Conservation (phyloP, 2,797 vertebrate species). For the Ctenosaura bakeri region DNA sequence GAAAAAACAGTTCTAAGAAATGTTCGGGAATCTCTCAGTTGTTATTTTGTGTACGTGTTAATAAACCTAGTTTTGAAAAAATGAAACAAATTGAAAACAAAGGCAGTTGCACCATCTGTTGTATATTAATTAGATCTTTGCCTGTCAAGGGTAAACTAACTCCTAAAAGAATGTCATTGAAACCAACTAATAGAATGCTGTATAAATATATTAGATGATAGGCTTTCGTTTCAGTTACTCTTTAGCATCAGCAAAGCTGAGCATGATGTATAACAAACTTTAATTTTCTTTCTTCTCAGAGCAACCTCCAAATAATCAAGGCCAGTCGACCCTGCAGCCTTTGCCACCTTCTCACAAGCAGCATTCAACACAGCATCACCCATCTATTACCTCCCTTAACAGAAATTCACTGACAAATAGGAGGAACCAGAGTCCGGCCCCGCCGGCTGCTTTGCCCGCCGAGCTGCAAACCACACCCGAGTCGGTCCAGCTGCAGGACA, state of each 20-base stretch:
- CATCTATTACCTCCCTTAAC: conserved; percentile 96
- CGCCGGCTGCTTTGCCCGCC: conserved; percentile 94
- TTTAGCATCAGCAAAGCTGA: conserved; percentile 60
- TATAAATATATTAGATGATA: conserved; percentile 75
- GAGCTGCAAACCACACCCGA: conserved; percentile 99
- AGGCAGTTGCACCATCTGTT: conserved; percentile 86
- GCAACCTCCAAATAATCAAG: conserved; percentile 90
- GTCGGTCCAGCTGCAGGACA: conserved; percentile 99
- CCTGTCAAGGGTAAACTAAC: conserved; percentile 83
- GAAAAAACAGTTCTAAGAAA: conserved; percentile 80
- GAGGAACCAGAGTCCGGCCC: conserved; percentile 95
- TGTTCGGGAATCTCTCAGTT: conserved; percentile 81
- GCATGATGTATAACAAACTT: conserved; percentile 63
- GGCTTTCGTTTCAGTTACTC: conserved; percentile 70
- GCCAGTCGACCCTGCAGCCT: conserved; percentile 92
- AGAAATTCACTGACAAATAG: conserved; percentile 97
- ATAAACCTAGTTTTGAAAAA: conserved; percentile 80
- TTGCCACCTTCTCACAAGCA: conserved; percentile 93
- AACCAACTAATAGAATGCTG: conserved; percentile 81
- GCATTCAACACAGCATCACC: conserved; percentile 86
- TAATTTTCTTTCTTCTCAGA: conserved; percentile 83
- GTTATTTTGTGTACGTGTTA: conserved; percentile 84
- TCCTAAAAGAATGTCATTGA: conserved; percentile 82
- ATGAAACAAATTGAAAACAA: conserved; percentile 83
- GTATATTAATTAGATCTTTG: conserved; percentile 85